phyloP scores from a whole-genome alignment of 2,113 vertebrate genomes.

The Haemorhous mexicanus region DNA sequence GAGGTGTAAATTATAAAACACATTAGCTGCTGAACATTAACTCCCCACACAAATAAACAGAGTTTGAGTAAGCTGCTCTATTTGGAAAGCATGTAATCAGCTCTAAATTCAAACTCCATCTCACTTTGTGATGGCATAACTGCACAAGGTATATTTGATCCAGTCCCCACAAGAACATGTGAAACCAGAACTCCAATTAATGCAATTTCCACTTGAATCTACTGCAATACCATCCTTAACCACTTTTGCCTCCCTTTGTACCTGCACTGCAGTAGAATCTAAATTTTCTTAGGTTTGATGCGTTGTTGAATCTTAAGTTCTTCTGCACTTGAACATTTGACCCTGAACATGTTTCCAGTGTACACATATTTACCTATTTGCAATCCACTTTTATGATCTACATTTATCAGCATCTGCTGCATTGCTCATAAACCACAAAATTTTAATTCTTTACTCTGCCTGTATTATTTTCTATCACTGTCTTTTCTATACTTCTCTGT shows the following conservation, averaged over 20 bases:
- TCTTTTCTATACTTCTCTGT: background rate
- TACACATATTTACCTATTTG: background rate
- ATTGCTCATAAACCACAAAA: background rate
- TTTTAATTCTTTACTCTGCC: background rate
- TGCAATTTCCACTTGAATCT: background rate
- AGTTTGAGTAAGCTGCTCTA: background rate
- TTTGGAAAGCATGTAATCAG: background rate
- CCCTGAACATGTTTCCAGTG: background rate
- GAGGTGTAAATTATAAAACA: background rate
- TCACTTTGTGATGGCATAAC: background rate
- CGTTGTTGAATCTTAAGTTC: background rate
- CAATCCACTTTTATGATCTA: background rate
- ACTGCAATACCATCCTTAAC: background rate
- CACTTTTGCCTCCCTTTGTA: background rate
- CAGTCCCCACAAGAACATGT: background rate
- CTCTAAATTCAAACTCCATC: background rate
- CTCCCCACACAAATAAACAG: background rate
- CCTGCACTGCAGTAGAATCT: background rate
- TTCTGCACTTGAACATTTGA: background rate
- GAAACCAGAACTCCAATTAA: background rate
- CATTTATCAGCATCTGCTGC: background rate
- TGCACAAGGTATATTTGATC: background rate
- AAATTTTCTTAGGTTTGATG: background rate
- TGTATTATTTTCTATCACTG: background rate
- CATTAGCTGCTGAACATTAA: background rate